Evolutionary conservation across 1,140 invertebrate genomes (phyloP), one percentile per base, ranked within the genome.

Genomic region (Myzus persicae): DNA sequence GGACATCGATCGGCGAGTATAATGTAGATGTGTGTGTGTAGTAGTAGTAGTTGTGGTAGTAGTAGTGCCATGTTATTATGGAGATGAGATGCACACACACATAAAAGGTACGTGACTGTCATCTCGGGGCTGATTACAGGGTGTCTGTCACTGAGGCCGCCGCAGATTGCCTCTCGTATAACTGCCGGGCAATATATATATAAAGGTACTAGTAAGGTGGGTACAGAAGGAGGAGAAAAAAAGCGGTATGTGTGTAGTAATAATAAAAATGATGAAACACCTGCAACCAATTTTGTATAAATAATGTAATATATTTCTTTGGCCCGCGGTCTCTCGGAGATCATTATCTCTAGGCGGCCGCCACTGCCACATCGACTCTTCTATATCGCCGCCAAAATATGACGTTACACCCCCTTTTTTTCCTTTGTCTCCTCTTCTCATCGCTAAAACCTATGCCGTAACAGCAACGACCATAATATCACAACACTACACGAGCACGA

Each of bases 231-330:
- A 82, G n/a, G 44, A 82, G 44, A n/a, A 89, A 93, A 93, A 88
- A 51, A 24, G 46, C 81, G n/a, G 24, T 31, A 18, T 92, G 46
- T 82, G n/a, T 93, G 24, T 67, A 42, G 54, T 90, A 90, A 89
- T 54, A 89, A 92, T 92, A 92, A 76, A 82, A 81, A 93, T 82
- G 76, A 93, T 51, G 91, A 93, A 93, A 93, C 91, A 93, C 91
- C 91, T 93, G 91, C 91, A 93, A 93, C 91, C 91, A 93, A 93
- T 93, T 93, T 82, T 67, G 91, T 93, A 93, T 93, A 84, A 84
- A 84, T 84, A 85, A 93, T 93, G 59, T 84, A 93, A 85, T 93
- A 85, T 51, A 48, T 92, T 92, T 92, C 91, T 92, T 44, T 92
- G 67, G 91, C 91, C 91, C 91, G 91, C 81, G 91, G 91, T 93